These are phyloP conservation scores for Orthosia gothica DNA, from an alignment of 2,888 invertebrate genomes.

Conservation along the genomic window DNA sequence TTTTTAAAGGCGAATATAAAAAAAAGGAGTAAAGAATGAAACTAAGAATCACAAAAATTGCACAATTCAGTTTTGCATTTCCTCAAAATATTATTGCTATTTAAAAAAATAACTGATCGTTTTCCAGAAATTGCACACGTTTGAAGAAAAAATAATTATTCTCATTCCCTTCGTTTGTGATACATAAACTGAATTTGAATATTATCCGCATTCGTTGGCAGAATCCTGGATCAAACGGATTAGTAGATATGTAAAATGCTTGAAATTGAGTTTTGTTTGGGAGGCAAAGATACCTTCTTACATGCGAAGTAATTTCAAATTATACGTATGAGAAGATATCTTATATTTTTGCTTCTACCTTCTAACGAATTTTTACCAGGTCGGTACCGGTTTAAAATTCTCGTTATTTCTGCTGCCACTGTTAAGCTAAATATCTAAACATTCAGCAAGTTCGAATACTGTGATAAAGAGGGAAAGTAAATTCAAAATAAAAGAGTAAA, in stretches of 20 bases:
- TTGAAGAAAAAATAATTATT: constrained; percentile 54
- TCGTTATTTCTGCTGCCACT: background rate
- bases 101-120: constrained; percentile 42
- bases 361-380: background rate
- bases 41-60: constrained; percentile 10
- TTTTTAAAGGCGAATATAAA: background rate
- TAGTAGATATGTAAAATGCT: constrained; percentile 40
- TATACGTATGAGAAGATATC: background rate
- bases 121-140: constrained; percentile 37
- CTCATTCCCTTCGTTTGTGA: constrained; percentile 44
- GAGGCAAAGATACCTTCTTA: constrained; percentile 38
- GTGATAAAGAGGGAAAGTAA: constrained; percentile 1
- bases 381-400: constrained; percentile 4
- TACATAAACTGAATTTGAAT: constrained; percentile 45
- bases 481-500: constrained; percentile 14
- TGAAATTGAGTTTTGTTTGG: constrained; percentile 44
- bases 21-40: background rate
- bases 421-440: too few relatives aligned
- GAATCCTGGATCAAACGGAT: constrained; percentile 46
- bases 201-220: constrained; percentile 41
- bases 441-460: too few relatives aligned
- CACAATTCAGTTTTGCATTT: background rate
- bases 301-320: constrained; percentile 25
- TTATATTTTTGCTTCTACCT: background rate
- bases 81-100: constrained; percentile 18